Percentiles rank a stretch among this genome's conserved stretches.
phyloP scores from a whole-genome alignment of 2,888 invertebrate species.

The Ophonus ardosiacus region DNA sequence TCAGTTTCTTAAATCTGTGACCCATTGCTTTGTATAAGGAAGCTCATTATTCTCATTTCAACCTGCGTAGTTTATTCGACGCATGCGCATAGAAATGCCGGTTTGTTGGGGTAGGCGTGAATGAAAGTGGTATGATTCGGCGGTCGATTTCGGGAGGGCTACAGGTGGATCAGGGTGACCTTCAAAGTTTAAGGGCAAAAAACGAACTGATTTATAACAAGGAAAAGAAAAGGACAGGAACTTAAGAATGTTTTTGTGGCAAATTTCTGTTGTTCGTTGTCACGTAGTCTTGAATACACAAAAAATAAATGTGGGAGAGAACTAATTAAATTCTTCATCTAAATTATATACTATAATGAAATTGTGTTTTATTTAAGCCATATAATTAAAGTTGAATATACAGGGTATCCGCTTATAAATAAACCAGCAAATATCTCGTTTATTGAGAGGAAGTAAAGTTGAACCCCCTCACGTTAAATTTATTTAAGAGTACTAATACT shows the following conservation, averaged over 20 bases:
- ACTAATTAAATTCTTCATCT: too few species aligned
- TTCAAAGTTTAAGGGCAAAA: background rate
- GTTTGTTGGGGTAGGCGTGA: background rate
- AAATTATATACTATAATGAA: too few species aligned
- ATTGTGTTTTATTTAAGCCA: too few species aligned
- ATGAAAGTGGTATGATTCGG: slow-evolving; percentile 17
- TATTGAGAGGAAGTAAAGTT: too few species aligned
- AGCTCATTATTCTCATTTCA: background rate
- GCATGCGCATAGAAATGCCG: background rate
- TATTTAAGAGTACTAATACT: too few species aligned
- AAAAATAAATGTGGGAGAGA: too few species aligned
- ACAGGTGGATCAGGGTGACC: slow-evolving; percentile 36
- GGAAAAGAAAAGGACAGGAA: background rate
- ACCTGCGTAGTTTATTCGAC: background rate
- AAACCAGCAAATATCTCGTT: too few species aligned
- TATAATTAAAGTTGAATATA: too few species aligned
- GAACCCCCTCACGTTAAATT: too few species aligned
- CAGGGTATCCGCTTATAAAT: too few species aligned
- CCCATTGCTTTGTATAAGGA: background rate
- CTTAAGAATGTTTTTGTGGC: background rate
- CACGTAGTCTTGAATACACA: too few species aligned
- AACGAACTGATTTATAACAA: background rate
- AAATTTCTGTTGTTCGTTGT: background rate
- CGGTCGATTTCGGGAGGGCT: slow-evolving; percentile 26
- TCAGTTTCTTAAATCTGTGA: too few species aligned